These are phyloP conservation scores for Coenobita brevimanus DNA, from an alignment of 1,140 invertebrate species.

Conservation along the genomic window DNA sequence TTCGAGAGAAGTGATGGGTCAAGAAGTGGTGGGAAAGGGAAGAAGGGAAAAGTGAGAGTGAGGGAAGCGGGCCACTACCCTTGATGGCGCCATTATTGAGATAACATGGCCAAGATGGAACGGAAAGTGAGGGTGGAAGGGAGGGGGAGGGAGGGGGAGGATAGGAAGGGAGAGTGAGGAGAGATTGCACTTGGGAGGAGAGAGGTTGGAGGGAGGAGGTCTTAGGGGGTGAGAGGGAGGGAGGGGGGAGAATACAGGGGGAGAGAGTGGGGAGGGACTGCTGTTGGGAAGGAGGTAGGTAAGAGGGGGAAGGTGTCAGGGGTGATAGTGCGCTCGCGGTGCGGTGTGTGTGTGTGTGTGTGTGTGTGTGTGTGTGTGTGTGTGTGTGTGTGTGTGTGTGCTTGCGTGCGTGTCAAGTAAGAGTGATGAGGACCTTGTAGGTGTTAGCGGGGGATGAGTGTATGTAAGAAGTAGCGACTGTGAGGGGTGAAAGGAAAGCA, in stretches of 20 bases:
- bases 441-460: too few relatives aligned
- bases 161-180: neutral
- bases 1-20: neutral
- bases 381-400: slow-evolving; percentile 15
- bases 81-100: neutral
- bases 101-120: neutral
- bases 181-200: neutral
- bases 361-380: slow-evolving; percentile 38
- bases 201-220: neutral
- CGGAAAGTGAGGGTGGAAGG: too few relatives aligned
- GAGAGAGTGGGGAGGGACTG: too few relatives aligned
- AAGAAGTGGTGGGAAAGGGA: neutral
- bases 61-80: neutral
- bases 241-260: too few relatives aligned
- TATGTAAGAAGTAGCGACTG: too few relatives aligned
- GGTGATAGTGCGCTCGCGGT: neutral
- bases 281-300: neutral
- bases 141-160: neutral
- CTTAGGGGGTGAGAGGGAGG: too few relatives aligned
- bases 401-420: neutral
- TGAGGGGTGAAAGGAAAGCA: neutral
- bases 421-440: too few relatives aligned
- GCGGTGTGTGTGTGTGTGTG: too few relatives aligned
- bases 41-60: neutral
- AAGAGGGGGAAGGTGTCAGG: neutral